Evolutionary conservation across 2,113 vertebrate genomes (phyloP).

Genomic region (Mola mola): DNA sequence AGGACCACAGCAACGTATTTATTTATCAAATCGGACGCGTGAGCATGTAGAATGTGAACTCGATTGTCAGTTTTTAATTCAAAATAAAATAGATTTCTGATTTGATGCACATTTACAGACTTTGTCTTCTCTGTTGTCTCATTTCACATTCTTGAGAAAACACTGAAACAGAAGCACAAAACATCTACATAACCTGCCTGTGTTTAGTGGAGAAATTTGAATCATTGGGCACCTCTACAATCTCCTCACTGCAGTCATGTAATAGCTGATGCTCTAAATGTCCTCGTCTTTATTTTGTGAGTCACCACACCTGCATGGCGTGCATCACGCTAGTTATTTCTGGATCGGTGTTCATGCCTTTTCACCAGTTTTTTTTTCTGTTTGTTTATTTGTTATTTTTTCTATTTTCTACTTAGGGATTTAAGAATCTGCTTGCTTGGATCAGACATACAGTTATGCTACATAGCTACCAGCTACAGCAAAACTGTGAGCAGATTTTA

Average conservation of each 20-base stretch:
- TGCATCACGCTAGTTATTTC: slow-evolving; percentile 69
- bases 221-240: neutral
- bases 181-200: neutral
- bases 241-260: slow-evolving; percentile 28
- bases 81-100: neutral
- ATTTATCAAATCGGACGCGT: slow-evolving; percentile 15
- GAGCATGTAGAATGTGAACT: neutral
- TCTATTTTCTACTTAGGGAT: slow-evolving; percentile 40
- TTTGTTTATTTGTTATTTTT: slow-evolving; percentile 1
- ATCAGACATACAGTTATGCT: slow-evolving; percentile 42
- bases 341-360: slow-evolving; percentile 54
- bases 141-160: no score
- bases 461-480: slow-evolving; percentile 3
- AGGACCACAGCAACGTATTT: slow-evolving; percentile 1
- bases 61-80: neutral
- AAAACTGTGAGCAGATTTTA: slow-evolving; percentile 46
- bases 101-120: neutral
- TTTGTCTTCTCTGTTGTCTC: no score
- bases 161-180: no score
- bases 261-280: slow-evolving; percentile 43
- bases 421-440: slow-evolving; percentile 37
- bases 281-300: slow-evolving; percentile 59
- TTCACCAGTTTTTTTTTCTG: slow-evolving; percentile 34
- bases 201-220: neutral
- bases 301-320: slow-evolving; percentile 67